Evolutionary conservation across 1,140 invertebrate species (phyloP), one percentile per base, ranked within the genome.

Genomic region (Lerema accius): DNA sequence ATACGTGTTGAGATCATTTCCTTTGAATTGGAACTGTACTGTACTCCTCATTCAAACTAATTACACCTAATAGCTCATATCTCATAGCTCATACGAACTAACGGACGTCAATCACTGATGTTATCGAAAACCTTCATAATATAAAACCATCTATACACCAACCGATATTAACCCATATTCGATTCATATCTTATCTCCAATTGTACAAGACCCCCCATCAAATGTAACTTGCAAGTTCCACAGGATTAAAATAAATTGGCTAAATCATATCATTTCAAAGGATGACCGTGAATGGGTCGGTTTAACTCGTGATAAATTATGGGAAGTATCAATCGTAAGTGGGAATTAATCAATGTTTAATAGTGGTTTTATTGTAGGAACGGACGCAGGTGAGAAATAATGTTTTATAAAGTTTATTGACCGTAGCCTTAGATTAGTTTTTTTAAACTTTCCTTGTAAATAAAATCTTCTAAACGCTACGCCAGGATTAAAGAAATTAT

Each of bases 281-380:
- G 71, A 76, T 73, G 80, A 69, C 81, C 81, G 74, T 85, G 82
- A 83, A 84, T 84, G 69, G 71, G 76, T 74, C 80, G 78, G 85
- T 86, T 85, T 69, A 78, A 72, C 74, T 73, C 56, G 71, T 86
- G 86, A 89, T 89, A 84, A 85, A 88, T 89, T 83, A 87, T 78
- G 76, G 71, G 69, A 76, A 77, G 70, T 84, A 89, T 89, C 82
- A 87, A 87, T 84, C 72, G 70, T 67, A 84, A 79, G 67, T 63
- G 76, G 74, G 75, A 76, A 86, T 89, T 81, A 84, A 88, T 86
- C 82, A 84, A 84, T 69, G 50, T 58, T 58, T 46, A 58, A 58
- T 58, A 42, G 39, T 58, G 55, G 55, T 58, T 58, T 58, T 58
- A 58, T 58, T 58, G 55, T 58, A 42, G 32, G 7, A 14, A 56